Evolutionary conservation across 2,113 vertebrate genomes (phyloP).

Genomic region (Ceratotherium simum): DNA sequence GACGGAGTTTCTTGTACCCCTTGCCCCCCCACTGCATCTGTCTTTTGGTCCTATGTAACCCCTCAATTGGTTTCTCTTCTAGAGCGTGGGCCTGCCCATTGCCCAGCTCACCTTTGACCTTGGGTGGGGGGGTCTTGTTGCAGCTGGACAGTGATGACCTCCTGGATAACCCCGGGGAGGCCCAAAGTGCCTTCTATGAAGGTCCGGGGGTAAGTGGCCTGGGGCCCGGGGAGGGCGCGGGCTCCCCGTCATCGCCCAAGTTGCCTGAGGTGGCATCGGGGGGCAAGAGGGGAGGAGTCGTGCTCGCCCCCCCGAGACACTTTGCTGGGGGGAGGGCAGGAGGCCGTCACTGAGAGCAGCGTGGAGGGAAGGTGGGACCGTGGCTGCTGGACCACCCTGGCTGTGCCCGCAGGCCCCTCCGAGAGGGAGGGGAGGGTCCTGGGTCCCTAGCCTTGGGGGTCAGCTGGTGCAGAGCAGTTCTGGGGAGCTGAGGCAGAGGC

Average conservation of each 20-base stretch:
- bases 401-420: background rate
- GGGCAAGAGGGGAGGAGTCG: too few relatives aligned
- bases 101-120: conserved; percentile 54
- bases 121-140: conserved; percentile 78
- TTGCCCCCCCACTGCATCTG: fast-evolving
- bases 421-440: background rate
- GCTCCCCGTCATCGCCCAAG: background rate
- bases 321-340: too few relatives aligned
- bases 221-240: too few relatives aligned
- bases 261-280: fast-evolving
- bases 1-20: background rate
- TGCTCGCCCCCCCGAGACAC: fast-evolving
- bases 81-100: background rate
- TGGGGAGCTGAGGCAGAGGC: background rate
- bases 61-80: background rate
- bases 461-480: background rate
- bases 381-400: background rate
- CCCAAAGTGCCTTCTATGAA: conserved; percentile 95
- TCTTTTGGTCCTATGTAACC: background rate
- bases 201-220: conserved; percentile 92
- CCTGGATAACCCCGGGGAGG: conserved; percentile 94
- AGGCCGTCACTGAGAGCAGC: too few relatives aligned
- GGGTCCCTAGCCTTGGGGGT: background rate
- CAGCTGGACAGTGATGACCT: conserved; percentile 96
- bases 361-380: fast-evolving